Conservation (phyloP, 53 echinoderm and acorn worm genomes). For the Astropecten irregularis region DNA sequence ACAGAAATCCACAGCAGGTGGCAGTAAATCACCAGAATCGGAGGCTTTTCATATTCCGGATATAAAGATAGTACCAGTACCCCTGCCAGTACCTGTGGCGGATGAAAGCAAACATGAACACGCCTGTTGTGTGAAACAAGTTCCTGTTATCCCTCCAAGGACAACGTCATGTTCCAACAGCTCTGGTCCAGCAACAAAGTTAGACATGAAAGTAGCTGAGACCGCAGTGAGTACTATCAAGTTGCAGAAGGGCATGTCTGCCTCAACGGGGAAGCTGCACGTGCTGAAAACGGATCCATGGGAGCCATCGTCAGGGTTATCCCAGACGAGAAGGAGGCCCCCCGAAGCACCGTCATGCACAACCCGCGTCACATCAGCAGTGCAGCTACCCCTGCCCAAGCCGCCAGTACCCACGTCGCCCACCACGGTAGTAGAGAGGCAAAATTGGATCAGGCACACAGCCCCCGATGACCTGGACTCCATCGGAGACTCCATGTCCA, state of each 20-base stretch:
- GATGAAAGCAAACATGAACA: not conserved
- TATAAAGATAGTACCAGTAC: constrained; percentile 2
- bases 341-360: not conserved
- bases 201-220: not conserved
- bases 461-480: constrained; percentile 16
- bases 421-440: not conserved
- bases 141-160: constrained; percentile 17
- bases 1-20: not conserved
- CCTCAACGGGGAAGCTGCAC: constrained; percentile 22
- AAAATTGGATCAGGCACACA: not conserved
- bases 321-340: not conserved
- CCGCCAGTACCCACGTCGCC: not conserved
- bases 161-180: not conserved
- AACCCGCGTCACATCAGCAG: constrained; percentile 25
- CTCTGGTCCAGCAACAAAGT: not conserved
- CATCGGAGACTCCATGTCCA: constrained; percentile 36
- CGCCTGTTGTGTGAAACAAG: not conserved
- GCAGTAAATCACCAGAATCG: not conserved
- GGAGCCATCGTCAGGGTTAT: not conserved
- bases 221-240: not conserved
- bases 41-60: not conserved
- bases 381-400: constrained; percentile 52
- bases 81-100: not conserved
- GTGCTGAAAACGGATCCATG: not conserved
- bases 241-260: constrained; percentile 18